A percentile compares a stretch with the other conserved stretches of the same genome.
Evolutionary conservation across 37 sponge, comb jelly and placozoan species (phyloP).

Genomic region (Mnemiopsis leidyi): DNA sequence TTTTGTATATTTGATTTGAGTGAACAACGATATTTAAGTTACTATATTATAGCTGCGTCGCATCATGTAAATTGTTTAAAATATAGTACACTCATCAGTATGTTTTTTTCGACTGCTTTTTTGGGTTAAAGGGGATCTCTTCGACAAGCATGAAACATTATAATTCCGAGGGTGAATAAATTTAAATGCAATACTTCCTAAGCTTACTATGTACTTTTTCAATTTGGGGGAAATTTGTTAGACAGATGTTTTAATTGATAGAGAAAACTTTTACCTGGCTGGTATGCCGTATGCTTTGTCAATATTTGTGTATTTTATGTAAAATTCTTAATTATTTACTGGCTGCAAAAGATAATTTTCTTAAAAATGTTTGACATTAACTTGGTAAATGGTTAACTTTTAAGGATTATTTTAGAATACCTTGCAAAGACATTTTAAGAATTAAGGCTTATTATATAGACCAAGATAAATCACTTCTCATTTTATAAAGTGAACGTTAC

Average conservation of each 20-base stretch:
- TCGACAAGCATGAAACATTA: background rate
- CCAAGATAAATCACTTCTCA: background rate
- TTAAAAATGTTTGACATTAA: background rate
- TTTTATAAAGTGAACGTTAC: background rate
- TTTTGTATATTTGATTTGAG: constrained; percentile 63
- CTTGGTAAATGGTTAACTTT: background rate
- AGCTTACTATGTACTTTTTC: too few relatives aligned
- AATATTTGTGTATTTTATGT: background rate
- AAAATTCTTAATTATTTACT: background rate
- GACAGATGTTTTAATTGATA: too few relatives aligned
- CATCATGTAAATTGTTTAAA: background rate
- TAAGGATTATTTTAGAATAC: background rate
- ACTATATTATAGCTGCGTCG: background rate
- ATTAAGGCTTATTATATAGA: background rate
- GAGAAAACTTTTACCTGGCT: too few relatives aligned
- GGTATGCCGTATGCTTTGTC: too few relatives aligned
- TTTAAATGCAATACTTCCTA: too few relatives aligned
- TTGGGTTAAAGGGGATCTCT: background rate
- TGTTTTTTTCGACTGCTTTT: background rate
- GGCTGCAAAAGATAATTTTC: background rate
- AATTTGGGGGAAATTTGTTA: too few relatives aligned
- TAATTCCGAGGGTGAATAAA: too few relatives aligned
- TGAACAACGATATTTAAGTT: background rate
- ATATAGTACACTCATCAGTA: background rate
- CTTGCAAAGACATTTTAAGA: background rate